phyloP scores from a whole-genome alignment of 2,113 vertebrate species.

The Anolis carolinensis region DNA sequence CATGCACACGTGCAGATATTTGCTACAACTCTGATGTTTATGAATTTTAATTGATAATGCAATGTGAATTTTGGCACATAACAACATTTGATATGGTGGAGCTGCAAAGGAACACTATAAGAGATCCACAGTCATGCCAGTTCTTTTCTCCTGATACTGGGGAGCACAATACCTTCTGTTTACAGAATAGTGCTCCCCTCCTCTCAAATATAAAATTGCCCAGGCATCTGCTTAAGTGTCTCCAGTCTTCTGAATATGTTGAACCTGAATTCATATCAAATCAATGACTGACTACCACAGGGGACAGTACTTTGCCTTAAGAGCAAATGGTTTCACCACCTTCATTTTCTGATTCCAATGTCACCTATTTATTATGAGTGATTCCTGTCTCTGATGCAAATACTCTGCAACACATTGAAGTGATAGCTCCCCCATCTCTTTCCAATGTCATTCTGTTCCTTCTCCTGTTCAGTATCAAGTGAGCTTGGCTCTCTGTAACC shows the following conservation, averaged over 20 bases:
- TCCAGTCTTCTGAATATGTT: slow-evolving; percentile 34
- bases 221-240: not conserved
- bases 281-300: not conserved
- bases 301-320: rapidly evolving
- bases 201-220: not conserved
- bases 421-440: slow-evolving; percentile 16
- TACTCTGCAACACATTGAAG: slow-evolving; percentile 26
- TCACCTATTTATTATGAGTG: not conserved
- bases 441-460: slow-evolving; percentile 12
- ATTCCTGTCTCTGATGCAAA: slow-evolving; percentile 45
- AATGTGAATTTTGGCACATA: not conserved
- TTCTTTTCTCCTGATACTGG: slow-evolving; percentile 5
- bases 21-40: not conserved
- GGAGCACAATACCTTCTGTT: not conserved
- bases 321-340: not conserved
- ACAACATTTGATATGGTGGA: slow-evolving; percentile 31
- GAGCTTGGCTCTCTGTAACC: slow-evolving; percentile 49
- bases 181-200: not conserved
- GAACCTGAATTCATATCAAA: slow-evolving; percentile 31
- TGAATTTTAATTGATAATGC: slow-evolving; percentile 38
- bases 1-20: not conserved
- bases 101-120: slow-evolving; percentile 22
- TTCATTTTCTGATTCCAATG: slow-evolving; percentile 27
- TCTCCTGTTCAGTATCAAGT: slow-evolving; percentile 40
- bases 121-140: not conserved